phyloP scores from a whole-genome alignment of 2,797 vertebrate genomes.

The Gobionotothen gibberifrons region DNA sequence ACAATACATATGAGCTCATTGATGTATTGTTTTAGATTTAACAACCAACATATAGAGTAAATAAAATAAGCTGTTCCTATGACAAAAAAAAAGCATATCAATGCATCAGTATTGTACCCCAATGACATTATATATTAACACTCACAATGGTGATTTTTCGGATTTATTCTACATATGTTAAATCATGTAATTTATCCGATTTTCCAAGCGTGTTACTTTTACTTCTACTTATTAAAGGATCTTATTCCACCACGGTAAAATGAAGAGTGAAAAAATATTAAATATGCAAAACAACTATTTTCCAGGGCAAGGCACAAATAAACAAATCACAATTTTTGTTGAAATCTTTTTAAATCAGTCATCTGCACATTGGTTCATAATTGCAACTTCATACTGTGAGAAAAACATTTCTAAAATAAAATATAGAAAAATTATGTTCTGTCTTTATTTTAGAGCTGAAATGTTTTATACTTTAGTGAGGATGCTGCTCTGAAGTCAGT shows the following conservation, averaged over 20 bases:
- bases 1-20: background rate
- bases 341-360: background rate
- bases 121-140: background rate
- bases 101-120: background rate
- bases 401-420: background rate
- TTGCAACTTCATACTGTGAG: background rate
- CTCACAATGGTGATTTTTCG: background rate
- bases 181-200: background rate
- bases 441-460: constrained; percentile 5
- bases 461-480: background rate
- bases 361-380: background rate
- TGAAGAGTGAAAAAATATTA: background rate
- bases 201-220: background rate
- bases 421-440: background rate
- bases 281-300: background rate
- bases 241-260: background rate
- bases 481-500: constrained; percentile 11
- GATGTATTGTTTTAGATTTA: background rate
- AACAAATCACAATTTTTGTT: background rate
- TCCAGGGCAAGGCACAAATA: background rate
- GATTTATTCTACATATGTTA: too few relatives aligned
- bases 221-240: background rate
- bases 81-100: background rate
- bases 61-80: background rate
- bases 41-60: background rate